These are phyloP conservation scores for Triplophysa dalaica DNA, from an alignment of 2,113 vertebrate genomes.

Conservation along the genomic window DNA sequence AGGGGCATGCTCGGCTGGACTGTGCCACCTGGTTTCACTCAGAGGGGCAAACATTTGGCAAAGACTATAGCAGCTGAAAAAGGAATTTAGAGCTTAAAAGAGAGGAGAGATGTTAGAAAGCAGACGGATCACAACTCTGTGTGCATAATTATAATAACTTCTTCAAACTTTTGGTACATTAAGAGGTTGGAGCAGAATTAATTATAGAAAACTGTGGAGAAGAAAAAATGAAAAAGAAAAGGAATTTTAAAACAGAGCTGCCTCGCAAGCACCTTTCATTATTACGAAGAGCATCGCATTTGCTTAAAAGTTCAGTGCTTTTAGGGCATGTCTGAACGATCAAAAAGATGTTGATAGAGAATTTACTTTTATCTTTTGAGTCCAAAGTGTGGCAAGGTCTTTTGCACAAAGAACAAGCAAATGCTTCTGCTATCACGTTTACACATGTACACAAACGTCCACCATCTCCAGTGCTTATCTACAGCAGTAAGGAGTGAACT, in stretches of 20 bases:
- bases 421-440: not conserved
- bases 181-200: not conserved
- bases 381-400: not conserved
- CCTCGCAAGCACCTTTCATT: not conserved
- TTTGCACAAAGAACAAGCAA: not conserved
- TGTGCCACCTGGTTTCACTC: not conserved
- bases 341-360: not conserved
- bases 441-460: constrained; percentile 7
- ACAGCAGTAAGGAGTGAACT: constrained; percentile 22
- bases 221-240: not conserved
- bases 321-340: not conserved
- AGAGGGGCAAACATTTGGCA: not conserved
- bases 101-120: not conserved
- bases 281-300: not conserved
- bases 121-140: not conserved
- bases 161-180: not conserved
- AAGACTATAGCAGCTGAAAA: not conserved
- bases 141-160: not conserved
- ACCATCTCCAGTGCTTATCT: constrained; percentile 1
- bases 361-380: not conserved
- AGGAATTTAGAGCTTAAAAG: not conserved
- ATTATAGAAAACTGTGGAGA: not conserved
- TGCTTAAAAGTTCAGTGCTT: not conserved
- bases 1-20: not conserved
- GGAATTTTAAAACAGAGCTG: no score